Conservation (phyloP, 1,140 invertebrate genomes). For the Ips nitidus region DNA sequence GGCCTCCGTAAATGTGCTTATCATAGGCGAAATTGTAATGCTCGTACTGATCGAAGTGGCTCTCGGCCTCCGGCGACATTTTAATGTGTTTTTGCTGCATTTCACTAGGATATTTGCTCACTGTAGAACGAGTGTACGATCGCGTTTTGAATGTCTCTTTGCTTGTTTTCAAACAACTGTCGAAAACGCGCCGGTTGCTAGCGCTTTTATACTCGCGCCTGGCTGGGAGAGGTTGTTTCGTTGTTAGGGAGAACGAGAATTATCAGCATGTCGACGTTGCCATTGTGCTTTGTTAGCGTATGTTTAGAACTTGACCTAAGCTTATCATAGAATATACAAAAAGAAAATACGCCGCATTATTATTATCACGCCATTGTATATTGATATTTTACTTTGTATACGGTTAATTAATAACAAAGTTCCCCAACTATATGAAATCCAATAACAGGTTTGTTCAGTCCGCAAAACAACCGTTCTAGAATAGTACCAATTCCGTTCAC, state of each 20-base stretch:
- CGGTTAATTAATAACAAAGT: too few relatives aligned
- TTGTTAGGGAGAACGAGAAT: not conserved
- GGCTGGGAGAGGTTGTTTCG: not conserved
- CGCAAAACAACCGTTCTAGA: too few relatives aligned
- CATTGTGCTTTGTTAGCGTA: too few relatives aligned
- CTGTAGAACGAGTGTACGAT: not conserved
- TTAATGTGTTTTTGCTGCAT: slow-evolving; percentile 45
- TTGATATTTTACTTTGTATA: too few relatives aligned
- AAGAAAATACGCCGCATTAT: too few relatives aligned
- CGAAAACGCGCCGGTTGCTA: slow-evolving; percentile 13
- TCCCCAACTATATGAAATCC: too few relatives aligned
- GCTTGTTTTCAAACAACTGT: slow-evolving; percentile 12
- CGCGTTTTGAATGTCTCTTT: not conserved
- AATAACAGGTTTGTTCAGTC: too few relatives aligned
- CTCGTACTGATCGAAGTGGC: slow-evolving; percentile 84
- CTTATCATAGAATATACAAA: too few relatives aligned
- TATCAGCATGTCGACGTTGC: too few relatives aligned
- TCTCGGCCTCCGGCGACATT: slow-evolving; percentile 65
- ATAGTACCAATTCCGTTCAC: too few relatives aligned
- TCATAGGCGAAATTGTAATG: slow-evolving; percentile 90
- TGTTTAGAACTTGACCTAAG: too few relatives aligned
- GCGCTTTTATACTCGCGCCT: not conserved
- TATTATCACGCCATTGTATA: too few relatives aligned
- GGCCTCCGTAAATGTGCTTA: slow-evolving; percentile 80
- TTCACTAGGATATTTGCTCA: slow-evolving; percentile 22